Percentiles rank a stretch among this genome's conserved stretches.
Evolutionary conservation across 2,113 vertebrate genomes (phyloP).

Genomic region (Dissostichus mawsoni): DNA sequence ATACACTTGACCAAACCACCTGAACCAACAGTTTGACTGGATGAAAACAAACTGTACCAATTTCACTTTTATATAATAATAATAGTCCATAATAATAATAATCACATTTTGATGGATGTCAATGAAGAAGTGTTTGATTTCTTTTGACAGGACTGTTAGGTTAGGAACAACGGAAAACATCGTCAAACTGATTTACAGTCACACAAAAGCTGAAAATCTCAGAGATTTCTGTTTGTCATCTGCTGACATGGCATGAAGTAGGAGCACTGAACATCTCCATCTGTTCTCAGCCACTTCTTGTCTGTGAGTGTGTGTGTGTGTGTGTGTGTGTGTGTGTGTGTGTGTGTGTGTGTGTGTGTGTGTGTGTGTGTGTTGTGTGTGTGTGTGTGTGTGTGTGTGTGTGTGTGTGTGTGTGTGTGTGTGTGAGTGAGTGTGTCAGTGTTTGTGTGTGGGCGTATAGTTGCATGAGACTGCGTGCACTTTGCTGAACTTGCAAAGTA

Average conservation of each 20-base stretch:
- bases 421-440: slow-evolving; percentile 4
- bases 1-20: background rate
- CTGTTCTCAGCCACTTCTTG: slow-evolving; percentile 49
- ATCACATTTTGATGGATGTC: background rate
- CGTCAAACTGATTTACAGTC: background rate
- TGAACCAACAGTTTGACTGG: background rate
- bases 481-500: slow-evolving; percentile 78
- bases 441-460: slow-evolving; percentile 33
- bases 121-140: background rate
- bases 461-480: slow-evolving; percentile 48
- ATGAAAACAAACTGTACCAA: background rate
- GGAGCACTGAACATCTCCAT: slow-evolving; percentile 55
- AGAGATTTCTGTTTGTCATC: slow-evolving; percentile 23
- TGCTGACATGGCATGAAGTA: slow-evolving; percentile 20
- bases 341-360: background rate
- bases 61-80: background rate
- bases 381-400: background rate
- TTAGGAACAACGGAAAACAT: background rate
- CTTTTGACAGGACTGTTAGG: background rate
- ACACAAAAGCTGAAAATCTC: slow-evolving; percentile 9
- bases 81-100: background rate
- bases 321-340: slow-evolving; percentile 24
- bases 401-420: slow-evolving; percentile 32
- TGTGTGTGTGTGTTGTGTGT: slow-evolving; percentile 33
- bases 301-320: slow-evolving; percentile 31